Conservation (phyloP, 2,797 vertebrate species). For the Synaphobranchus kaupii region DNA sequence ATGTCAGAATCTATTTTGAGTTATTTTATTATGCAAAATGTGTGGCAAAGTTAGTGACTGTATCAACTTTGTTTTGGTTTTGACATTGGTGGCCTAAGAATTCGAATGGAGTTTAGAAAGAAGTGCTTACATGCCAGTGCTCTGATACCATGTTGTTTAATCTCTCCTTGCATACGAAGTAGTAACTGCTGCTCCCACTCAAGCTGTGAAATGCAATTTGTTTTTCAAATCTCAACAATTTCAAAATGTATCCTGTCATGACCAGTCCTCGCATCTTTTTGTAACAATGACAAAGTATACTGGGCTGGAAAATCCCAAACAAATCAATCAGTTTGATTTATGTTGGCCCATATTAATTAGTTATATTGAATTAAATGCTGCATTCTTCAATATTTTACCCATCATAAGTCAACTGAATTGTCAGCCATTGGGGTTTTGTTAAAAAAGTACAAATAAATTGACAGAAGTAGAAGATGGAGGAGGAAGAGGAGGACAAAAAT, state of each 20-base stretch:
- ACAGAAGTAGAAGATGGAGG: neutral
- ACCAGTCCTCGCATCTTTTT: neutral
- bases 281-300: neutral
- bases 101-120: neutral
- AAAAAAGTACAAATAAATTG: neutral
- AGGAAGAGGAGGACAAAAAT: neutral
- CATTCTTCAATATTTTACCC: neutral
- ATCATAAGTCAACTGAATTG: neutral
- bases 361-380: neutral
- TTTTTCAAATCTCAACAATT: neutral
- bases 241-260: neutral
- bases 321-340: neutral
- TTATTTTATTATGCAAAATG: neutral
- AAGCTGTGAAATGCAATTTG: neutral
- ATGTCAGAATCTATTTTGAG: neutral
- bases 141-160: neutral
- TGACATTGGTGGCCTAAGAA: neutral
- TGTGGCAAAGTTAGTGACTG: too few species aligned
- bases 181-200: neutral
- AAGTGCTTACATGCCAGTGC: neutral
- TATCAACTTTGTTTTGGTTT: neutral
- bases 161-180: neutral
- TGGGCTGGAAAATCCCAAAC: neutral
- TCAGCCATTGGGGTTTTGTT: neutral
- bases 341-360: neutral